phyloP scores from a whole-genome alignment of 2,888 invertebrate species.

The Blera fallax region DNA sequence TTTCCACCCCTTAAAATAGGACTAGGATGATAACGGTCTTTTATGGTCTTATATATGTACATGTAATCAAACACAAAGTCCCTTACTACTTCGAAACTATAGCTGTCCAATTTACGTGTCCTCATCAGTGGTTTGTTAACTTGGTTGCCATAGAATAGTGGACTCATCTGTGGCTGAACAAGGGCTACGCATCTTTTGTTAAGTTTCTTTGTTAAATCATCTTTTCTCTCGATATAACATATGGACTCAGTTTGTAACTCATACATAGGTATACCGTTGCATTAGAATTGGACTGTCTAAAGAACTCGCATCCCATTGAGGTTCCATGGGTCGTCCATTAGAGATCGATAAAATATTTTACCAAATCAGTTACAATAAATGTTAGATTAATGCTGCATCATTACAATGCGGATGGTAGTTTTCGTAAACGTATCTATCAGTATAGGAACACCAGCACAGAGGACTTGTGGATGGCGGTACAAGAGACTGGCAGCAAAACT shows the following conservation, averaged over 20 bases:
- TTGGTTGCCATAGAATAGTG: constrained; percentile 99
- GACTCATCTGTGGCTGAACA: constrained; percentile 98
- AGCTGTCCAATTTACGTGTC: no score
- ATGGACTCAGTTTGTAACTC: constrained; percentile 97
- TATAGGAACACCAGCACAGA: constrained; percentile 96
- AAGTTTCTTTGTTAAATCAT: constrained; percentile 95
- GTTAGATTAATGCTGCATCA: constrained; percentile 96
- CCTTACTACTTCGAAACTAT: no score
- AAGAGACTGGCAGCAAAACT: constrained; percentile 93
- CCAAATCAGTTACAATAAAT: constrained; percentile 96
- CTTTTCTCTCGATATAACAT: constrained; percentile 97
- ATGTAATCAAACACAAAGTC: no score
- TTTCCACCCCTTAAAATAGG: no score
- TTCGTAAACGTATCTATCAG: constrained; percentile 95
- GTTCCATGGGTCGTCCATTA: constrained; percentile 96
- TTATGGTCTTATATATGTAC: no score
- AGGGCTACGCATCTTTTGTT: constrained; percentile 97
- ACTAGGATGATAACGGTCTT: no score
- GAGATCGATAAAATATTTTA: constrained; percentile 99
- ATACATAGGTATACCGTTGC: constrained; percentile 93
- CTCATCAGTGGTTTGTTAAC: constrained; percentile 99
- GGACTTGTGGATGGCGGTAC: constrained; percentile 95
- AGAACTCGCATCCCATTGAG: constrained; percentile 98
- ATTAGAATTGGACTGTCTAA: constrained; percentile 92
- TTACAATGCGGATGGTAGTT: constrained; percentile 96